Conservation (phyloP, 2,797 vertebrate genomes). For the Echeneis naucrates region DNA sequence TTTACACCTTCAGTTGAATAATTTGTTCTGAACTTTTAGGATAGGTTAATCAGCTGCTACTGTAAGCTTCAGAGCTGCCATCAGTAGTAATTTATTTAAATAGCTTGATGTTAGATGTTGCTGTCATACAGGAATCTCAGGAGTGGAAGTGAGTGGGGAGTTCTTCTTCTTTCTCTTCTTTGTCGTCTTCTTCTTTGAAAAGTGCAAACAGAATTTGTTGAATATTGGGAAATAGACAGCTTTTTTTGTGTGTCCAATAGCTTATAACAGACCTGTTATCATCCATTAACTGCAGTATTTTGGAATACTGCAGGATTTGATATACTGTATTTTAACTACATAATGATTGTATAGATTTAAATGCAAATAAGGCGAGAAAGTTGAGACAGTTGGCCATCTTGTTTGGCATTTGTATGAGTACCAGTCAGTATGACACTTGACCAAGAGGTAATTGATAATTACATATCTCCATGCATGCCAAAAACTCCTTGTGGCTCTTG, state of each 20-base stretch:
- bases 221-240: neutral
- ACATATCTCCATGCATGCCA: neutral
- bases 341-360: neutral
- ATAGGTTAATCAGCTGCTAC: constrained; percentile 16
- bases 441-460: neutral
- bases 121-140: constrained; percentile 27
- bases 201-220: constrained; percentile 1
- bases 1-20: neutral
- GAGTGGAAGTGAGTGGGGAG: neutral
- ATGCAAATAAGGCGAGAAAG: neutral
- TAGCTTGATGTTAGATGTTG: constrained; percentile 16
- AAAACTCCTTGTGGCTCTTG: neutral
- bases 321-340: constrained; percentile 9
- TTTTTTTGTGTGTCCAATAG: constrained; percentile 8
- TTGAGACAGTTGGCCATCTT: neutral
- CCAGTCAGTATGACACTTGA: neutral
- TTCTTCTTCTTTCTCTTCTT: too few relatives aligned
- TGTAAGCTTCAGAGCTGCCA: constrained; percentile 11
- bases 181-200: constrained; percentile 15
- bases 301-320: neutral
- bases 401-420: neutral
- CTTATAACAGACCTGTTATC: neutral
- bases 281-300: neutral
- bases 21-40: constrained; percentile 10
- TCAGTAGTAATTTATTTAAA: constrained; percentile 36